Conservation (phyloP, 2,888 invertebrate genomes). For the Brenthis ino region DNA sequence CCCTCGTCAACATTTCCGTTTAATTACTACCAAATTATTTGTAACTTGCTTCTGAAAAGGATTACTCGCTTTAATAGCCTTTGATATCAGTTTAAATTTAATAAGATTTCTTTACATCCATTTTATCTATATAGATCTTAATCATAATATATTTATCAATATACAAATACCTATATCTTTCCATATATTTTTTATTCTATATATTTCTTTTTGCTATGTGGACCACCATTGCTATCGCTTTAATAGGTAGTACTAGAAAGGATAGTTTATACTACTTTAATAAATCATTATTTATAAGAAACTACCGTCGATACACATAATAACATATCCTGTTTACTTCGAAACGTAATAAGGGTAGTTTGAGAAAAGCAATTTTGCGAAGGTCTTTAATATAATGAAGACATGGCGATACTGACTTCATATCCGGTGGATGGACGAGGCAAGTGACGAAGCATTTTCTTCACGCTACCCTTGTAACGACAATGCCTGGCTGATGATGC, state of each 20-base stretch:
- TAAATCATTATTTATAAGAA: too few relatives aligned
- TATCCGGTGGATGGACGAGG: conserved; percentile 48
- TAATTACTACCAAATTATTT: conserved; percentile 39
- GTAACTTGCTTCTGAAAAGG: conserved; percentile 22
- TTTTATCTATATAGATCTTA: neutral
- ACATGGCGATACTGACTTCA: conserved; percentile 47
- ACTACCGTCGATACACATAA: too few relatives aligned
- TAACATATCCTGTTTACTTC: neutral
- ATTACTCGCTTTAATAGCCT: conserved; percentile 11
- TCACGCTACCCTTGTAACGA: conserved; percentile 45
- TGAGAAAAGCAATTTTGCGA: conserved; percentile 18
- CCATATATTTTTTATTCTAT: too few relatives aligned
- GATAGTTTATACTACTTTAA: too few relatives aligned
- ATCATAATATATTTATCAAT: too few relatives aligned
- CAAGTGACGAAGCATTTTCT: conserved; percentile 51
- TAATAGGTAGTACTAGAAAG: too few relatives aligned
- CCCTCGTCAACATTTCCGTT: conserved; percentile 41
- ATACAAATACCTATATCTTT: too few relatives aligned
- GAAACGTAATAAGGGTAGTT: conserved; percentile 5
- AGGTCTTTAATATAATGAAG: conserved; percentile 42
- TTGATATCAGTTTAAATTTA: conserved; percentile 1
- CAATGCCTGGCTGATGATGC: conserved; percentile 48
- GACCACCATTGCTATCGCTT: too few relatives aligned
- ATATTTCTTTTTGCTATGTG: too few relatives aligned
- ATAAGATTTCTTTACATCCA: neutral